Base-by-base conservation (phyloP, 2,113 vertebrate species). In the Dromiciops gliroides region DNA sequence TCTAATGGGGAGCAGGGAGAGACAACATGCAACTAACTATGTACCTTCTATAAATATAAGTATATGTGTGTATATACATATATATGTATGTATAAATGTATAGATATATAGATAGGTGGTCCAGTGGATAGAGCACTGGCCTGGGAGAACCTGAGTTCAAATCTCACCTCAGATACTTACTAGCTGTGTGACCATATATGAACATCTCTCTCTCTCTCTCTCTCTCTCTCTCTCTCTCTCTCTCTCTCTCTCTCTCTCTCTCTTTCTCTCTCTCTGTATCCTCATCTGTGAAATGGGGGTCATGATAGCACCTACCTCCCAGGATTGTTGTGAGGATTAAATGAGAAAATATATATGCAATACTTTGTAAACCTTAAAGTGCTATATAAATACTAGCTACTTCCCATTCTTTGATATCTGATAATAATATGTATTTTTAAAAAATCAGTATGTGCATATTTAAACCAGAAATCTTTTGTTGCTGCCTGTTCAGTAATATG, bases 51-150 rank as follows among this genome's bases (percentile, higher is more conserved):
- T n/a, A n/a, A n/a, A n/a, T n/a, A n/a, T n/a, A 28, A 8, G 28
- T 28, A 28, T 28, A 28, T 60, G 4, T 67, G 16, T 60, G 12
- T 2, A 60, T 67, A 67, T 67, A 37, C 37, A 60, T 3, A 31
- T 37, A 56, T 56, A 56, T 56, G 3, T 56, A 26, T 26, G 26
- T 26, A 26, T 25, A 26, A 0, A 4, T 53, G 7, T 26, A 53
- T 6, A 8, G 8, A 25, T 12, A 9, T 10, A 28, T 10, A 56
- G 0, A 31, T 10, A n/a, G n/a, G n/a, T n/a, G n/a, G n/a, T n/a
- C n/a, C n/a, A n/a, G n/a, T n/a, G n/a, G n/a, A n/a, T n/a, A n/a
- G n/a, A n/a, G n/a, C n/a, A 44, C 7, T 83, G n/a, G 37, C 44
- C n/a, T 83, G 44, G 37, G 67, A 23, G n/a, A 19, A 2, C 7